Base-by-base conservation (phyloP, 1,140 invertebrate species). In the Apis cerana region DNA sequence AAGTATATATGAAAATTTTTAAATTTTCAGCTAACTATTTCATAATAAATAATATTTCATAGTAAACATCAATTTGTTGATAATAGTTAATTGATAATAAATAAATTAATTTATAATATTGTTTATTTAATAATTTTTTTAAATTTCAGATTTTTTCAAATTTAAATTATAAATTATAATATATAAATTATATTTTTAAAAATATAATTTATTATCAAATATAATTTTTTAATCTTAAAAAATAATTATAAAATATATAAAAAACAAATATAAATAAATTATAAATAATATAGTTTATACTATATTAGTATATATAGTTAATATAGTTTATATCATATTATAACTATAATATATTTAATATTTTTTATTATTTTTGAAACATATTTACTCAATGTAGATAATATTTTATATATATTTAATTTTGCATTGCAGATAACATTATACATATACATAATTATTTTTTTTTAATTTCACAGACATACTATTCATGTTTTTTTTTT, bases 41-140 rank as follows among this genome's bases (percentile, higher is more conserved):
- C 27, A 27, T 27, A 27, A 27, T 27, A 27, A n/a, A 62, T 62
- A 62, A 13, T 3, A 70, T 12, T 70, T 70, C 17, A 15, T 52
- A n/a, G 4, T 17, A 11, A 5, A 43, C 13, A 80, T 80, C 52
- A 80, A 71, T 62, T 48, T 80, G 13, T 71, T 80, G 27, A 43
- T n/a, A 15, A 27, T 69, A n/a, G 8, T 64, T 33, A n/a, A n/a
- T n/a, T n/a, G n/a, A n/a, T n/a, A n/a, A n/a, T 64, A 64, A 33
- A 17, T 64, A 27, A 27, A 64, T 33, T 64, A 64, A 64, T 64
- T 64, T 64, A 64, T 64, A 64, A 43, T 43, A 43, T 43, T 43
- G 33, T 43, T 43, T 43, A 43, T 43, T 43, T 43, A 43, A 7
- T 43, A 43, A 43, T 43, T 43, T 43, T 33, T 43, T 43, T 43